phyloP scores from a whole-genome alignment of 2,113 vertebrate species.

The Poecile atricapillus region DNA sequence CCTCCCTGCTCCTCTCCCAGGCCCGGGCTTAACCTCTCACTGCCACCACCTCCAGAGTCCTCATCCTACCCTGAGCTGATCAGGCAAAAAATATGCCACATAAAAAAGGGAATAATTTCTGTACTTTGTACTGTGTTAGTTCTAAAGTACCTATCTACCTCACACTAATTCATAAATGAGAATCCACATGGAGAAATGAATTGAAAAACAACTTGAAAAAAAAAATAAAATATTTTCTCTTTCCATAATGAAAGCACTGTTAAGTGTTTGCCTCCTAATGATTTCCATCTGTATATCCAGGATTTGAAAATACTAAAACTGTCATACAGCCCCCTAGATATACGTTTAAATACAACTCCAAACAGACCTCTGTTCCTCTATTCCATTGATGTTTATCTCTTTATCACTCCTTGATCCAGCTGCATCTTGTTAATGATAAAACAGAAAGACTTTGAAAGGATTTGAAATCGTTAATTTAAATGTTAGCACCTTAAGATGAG shows the following conservation, averaged over 20 bases:
- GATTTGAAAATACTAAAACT: background rate
- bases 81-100: background rate
- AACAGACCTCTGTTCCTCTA: background rate
- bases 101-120: background rate
- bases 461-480: background rate
- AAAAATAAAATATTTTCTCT: background rate
- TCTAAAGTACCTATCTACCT: background rate
- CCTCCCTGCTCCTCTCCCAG: background rate
- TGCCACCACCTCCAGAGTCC: background rate
- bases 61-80: background rate
- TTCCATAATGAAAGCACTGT: background rate
- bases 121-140: background rate
- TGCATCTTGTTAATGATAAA: background rate
- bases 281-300: background rate
- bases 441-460: background rate
- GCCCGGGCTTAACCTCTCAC: background rate
- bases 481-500: background rate
- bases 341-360: background rate
- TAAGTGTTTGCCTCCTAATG: background rate
- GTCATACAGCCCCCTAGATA: background rate
- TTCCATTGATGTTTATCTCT: background rate
- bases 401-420: background rate
- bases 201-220: background rate
- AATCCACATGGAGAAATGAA: background rate
- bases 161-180: background rate